phyloP scores from a whole-genome alignment of 2,113 vertebrate species.

The Odocoileus hemionus region DNA sequence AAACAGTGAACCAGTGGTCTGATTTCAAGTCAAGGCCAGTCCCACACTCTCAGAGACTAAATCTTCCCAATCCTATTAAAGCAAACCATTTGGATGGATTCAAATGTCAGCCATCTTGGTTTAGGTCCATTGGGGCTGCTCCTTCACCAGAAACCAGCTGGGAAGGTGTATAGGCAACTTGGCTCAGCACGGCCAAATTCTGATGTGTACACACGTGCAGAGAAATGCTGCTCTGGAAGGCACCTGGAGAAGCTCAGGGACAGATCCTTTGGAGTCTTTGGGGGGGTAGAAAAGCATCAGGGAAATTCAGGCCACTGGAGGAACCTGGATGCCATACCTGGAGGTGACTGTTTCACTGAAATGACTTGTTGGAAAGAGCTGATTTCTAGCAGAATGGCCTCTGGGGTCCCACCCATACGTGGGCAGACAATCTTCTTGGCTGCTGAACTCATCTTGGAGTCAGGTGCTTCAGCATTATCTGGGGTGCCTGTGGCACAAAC shows the following conservation, averaged over 20 bases:
- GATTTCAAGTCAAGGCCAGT: neutral
- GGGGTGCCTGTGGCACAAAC: accelerated
- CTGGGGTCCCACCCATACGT: accelerated
- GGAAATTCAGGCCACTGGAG: neutral
- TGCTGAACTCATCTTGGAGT: neutral
- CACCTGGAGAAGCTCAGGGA: neutral
- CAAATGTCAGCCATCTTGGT: neutral
- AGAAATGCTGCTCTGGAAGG: neutral
- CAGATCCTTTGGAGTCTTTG: neutral
- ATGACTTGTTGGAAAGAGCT: neutral
- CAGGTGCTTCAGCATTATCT: neutral
- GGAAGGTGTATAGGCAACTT: neutral
- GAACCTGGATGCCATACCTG: neutral
- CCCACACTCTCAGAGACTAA: neutral
- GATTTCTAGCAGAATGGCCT: neutral
- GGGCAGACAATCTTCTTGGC: neutral
- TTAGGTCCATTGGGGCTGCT: neutral
- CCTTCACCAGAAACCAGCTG: neutral
- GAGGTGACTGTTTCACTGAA: neutral
- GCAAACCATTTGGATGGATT: neutral
- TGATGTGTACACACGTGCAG: neutral
- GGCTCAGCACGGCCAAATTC: neutral
- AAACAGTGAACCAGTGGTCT: neutral
- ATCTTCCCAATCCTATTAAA: neutral
- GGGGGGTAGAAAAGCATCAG: neutral